Percentiles rank a stretch among this genome's conserved stretches.
Evolutionary conservation across 2,888 invertebrate genomes (phyloP).

Genomic region (Argynnis bischoffii): DNA sequence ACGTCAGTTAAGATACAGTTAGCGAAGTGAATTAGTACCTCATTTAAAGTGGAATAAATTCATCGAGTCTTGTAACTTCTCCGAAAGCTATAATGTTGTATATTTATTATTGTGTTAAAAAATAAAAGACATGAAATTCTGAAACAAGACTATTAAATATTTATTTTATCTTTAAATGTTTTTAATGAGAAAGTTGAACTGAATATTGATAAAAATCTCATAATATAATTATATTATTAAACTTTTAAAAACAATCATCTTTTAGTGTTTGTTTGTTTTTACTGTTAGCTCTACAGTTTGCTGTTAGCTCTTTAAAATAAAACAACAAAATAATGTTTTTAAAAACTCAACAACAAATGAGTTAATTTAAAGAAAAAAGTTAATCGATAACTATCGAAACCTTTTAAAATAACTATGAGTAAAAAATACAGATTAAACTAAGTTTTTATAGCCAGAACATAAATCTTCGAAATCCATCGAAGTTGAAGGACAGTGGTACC

Average conservation of each 20-base stretch:
- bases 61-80: background rate
- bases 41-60: conserved; percentile 28
- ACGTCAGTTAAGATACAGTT: conserved; percentile 40
- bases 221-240: too few relatives aligned
- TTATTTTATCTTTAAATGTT: too few relatives aligned
- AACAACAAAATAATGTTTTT: background rate
- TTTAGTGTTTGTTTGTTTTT: too few relatives aligned
- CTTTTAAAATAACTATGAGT: conserved; percentile 26
- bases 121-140: too few relatives aligned
- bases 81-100: too few relatives aligned
- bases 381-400: conserved; percentile 15
- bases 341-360: background rate
- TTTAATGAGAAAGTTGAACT: too few relatives aligned
- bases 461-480: conserved; percentile 58
- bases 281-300: too few relatives aligned
- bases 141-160: conserved; percentile 35
- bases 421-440: conserved; percentile 39
- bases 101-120: too few relatives aligned
- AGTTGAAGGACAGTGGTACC: conserved; percentile 60
- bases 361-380: conserved; percentile 3
- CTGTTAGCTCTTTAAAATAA: background rate
- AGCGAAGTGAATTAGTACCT: conserved; percentile 29
- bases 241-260: too few relatives aligned
- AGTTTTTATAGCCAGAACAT: conserved; percentile 39
- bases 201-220: conserved; percentile 37